Base-by-base conservation (phyloP, 2,888 invertebrate genomes). In the Apamea monoglypha region DNA sequence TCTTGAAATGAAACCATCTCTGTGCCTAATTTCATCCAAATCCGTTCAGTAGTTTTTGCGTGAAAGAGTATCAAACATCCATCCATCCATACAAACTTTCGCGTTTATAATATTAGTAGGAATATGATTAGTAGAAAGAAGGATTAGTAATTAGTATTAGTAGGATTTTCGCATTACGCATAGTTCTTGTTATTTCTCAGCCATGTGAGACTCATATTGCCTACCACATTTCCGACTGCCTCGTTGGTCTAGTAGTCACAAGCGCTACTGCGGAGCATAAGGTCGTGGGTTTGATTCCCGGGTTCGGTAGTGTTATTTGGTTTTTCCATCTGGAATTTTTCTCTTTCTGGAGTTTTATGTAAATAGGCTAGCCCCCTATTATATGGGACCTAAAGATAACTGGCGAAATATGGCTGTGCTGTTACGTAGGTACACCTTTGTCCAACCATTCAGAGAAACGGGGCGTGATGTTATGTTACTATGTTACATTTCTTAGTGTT, bases 401-500 rank as follows among this genome's bases (percentile, higher is more conserved):
- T 56, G 12, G 12, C 4, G 25, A 12, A 25, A 25, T 25, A 25
- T 25, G 56, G 10, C 4, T 16, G 50, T 50, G 10, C 44, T 44
- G 44, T 44, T 44, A 44, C 40, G 40, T 10, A 40, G 40, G 40
- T 50, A 50, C 47, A 53, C 53, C 53, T 53, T 25, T 56, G 3
- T 4, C 56, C 1, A 56, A n/a, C 2, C 56, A 10, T 10, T 56
- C 21, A 0, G 21, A 16, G 53, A 53, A 53, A 53, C 53, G 0
- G 25, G 8, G 25, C 25, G 56, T 25, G 10, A 25, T 25, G 25
- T 56, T 56, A 56, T 56, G 25, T 56, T 10, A 56, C 7, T 56
- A 56, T 56, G 25, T 56, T 56, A 56, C 25, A 56, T 25, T 59
- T 67, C 44, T 29, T 61, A 29, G 44, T 63, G 25, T 68, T 78